Conservation (phyloP, 1,140 invertebrate species). For the Sweltsa coloradensis region DNA sequence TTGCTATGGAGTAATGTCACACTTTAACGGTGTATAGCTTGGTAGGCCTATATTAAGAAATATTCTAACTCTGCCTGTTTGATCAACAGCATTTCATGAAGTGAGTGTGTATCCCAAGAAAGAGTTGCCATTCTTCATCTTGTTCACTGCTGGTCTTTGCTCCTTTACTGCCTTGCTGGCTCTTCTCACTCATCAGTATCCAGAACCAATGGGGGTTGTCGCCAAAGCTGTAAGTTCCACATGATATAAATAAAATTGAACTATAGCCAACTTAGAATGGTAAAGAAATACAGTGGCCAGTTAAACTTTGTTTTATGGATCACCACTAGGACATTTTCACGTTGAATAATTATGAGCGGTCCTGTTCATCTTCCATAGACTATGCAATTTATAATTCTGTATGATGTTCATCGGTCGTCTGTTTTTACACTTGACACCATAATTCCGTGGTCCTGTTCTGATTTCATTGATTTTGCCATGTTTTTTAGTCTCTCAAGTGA, state of each 20-base stretch:
- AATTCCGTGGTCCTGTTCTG: too few relatives aligned
- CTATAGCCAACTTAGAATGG: background rate
- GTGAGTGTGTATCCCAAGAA: constrained; percentile 96
- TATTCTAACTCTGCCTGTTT: constrained; percentile 6
- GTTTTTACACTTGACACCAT: too few relatives aligned
- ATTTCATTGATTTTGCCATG: too few relatives aligned
- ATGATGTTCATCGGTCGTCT: background rate
- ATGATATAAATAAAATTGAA: background rate
- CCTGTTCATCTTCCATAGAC: background rate
- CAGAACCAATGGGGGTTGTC: constrained; percentile 79
- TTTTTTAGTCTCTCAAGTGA: too few relatives aligned
- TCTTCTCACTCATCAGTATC: constrained; percentile 86
- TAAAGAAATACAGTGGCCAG: background rate
- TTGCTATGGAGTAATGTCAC: too few relatives aligned
- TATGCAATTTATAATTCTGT: background rate
- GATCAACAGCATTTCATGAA: constrained; percentile 76
- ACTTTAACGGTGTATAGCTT: too few relatives aligned
- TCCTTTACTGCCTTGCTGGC: constrained; percentile 93
- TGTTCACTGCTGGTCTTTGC: constrained; percentile 87
- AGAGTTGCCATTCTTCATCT: constrained; percentile 88
- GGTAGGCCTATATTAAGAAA: too few relatives aligned
- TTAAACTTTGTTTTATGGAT: background rate
- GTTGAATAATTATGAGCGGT: background rate
- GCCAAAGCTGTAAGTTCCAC: constrained; percentile 52
- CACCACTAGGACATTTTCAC: background rate